Evolutionary conservation across 2,113 vertebrate genomes (phyloP).

Genomic region (Pelusios castaneus): DNA sequence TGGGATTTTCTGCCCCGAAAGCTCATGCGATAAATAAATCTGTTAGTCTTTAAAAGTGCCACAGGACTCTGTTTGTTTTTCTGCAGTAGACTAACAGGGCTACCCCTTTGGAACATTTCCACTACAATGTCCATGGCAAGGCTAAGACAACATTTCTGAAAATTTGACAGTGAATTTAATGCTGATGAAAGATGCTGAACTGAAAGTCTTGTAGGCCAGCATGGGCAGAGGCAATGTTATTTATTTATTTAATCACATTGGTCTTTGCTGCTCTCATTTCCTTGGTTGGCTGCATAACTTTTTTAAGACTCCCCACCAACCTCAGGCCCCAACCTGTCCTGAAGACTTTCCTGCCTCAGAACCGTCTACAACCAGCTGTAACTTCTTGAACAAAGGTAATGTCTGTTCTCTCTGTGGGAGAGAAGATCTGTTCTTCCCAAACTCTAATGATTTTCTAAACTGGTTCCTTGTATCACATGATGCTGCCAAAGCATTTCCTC

Average conservation of each 20-base stretch:
- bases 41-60: no score
- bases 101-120: neutral
- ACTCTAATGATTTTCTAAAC: neutral
- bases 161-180: neutral
- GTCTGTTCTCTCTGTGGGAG: neutral
- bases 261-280: neutral
- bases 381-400: neutral
- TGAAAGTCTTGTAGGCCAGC: neutral
- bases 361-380: neutral
- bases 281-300: neutral
- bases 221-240: neutral
- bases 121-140: neutral
- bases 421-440: neutral
- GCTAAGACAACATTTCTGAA: neutral
- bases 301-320: neutral
- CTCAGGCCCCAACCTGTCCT: neutral
- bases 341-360: neutral
- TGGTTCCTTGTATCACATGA: neutral
- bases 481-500: neutral
- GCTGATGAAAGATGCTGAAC: neutral
- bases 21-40: no score
- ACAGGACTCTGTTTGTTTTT: no score
- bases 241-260: conserved; percentile 4
- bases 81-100: no score
- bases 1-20: no score